Percentiles rank a stretch among this genome's conserved stretches.
Conservation (phyloP, 2,888 invertebrate species). For the Carpatolechia fugitivella region DNA sequence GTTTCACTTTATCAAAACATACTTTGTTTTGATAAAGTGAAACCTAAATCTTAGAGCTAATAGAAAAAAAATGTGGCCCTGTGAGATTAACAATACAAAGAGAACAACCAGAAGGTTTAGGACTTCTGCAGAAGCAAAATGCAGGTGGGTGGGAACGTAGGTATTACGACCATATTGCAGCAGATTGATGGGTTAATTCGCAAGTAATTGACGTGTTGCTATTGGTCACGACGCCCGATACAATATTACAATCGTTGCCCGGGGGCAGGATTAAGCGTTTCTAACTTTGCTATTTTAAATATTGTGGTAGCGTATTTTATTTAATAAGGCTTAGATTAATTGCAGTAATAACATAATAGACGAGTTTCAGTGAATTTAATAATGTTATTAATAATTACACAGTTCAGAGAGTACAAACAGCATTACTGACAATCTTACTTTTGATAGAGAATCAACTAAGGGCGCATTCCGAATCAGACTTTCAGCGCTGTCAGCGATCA, state of each 20-base stretch:
- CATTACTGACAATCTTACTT: too few relatives aligned
- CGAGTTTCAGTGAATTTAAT: too few relatives aligned
- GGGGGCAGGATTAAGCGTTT: slow-evolving; percentile 27
- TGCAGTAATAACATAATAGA: too few relatives aligned
- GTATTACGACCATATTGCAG: slow-evolving; percentile 41
- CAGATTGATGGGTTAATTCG: slow-evolving; percentile 71
- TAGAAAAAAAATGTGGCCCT: too few relatives aligned
- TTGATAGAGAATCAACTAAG: too few relatives aligned
- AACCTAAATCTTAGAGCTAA: too few relatives aligned
- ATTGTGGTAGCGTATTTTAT: not conserved
- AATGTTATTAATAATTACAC: too few relatives aligned
- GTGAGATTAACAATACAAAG: not conserved
- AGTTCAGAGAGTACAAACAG: too few relatives aligned
- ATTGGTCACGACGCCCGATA: slow-evolving; percentile 62
- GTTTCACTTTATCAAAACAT: too few relatives aligned
- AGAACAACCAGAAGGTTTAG: not conserved
- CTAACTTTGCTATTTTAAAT: not conserved
- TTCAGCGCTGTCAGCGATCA: too few relatives aligned
- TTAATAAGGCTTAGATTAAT: not conserved
- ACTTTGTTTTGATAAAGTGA: too few relatives aligned
- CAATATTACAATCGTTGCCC: slow-evolving; percentile 31
- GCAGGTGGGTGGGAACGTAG: slow-evolving; percentile 47
- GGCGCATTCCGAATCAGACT: too few relatives aligned
- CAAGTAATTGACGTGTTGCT: slow-evolving; percentile 58
- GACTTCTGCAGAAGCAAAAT: slow-evolving; percentile 20